These are phyloP conservation scores for Morpho achilles DNA, from an alignment of 2,888 invertebrate species.

Conservation along the genomic window DNA sequence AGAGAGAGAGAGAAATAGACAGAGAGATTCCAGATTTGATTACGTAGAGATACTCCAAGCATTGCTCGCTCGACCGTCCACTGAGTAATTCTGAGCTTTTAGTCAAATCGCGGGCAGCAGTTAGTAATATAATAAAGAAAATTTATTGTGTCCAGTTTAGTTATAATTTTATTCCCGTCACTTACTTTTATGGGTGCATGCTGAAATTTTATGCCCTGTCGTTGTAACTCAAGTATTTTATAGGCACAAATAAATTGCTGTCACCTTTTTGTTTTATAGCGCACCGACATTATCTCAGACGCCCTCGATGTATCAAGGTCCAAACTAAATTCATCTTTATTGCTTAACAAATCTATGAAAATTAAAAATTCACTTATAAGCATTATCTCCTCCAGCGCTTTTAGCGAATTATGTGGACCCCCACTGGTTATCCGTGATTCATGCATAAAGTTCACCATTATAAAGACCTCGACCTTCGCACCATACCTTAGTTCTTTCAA, in stretches of 20 bases:
- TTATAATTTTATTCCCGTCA: background rate
- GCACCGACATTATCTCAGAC: constrained; percentile 1
- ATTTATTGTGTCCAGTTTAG: background rate
- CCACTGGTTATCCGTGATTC: too few species aligned
- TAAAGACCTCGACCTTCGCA: too few species aligned
- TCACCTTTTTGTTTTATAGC: constrained; percentile 11
- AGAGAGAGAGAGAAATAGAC: too few species aligned
- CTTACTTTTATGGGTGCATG: background rate
- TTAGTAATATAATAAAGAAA: too few species aligned
- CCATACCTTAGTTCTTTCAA: too few species aligned
- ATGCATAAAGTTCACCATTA: too few species aligned
- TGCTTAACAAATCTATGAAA: constrained; percentile 5
- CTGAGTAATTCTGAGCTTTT: too few species aligned
- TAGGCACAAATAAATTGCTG: constrained; percentile 2
- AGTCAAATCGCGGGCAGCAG: too few species aligned
- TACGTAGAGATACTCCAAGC: too few species aligned
- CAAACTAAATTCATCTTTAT: constrained; percentile 10
- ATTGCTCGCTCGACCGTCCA: too few species aligned
- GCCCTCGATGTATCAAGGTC: constrained; percentile 4
- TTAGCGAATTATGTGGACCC: too few species aligned
- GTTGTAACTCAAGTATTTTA: constrained; percentile 7
- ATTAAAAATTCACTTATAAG: constrained; percentile 6
- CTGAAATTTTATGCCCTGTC: background rate
- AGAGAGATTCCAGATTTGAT: too few species aligned
- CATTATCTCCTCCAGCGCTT: background rate